Percentiles rank a stretch among this genome's conserved stretches.
Conservation (phyloP, 2,888 invertebrate species). For the Automeris io region DNA sequence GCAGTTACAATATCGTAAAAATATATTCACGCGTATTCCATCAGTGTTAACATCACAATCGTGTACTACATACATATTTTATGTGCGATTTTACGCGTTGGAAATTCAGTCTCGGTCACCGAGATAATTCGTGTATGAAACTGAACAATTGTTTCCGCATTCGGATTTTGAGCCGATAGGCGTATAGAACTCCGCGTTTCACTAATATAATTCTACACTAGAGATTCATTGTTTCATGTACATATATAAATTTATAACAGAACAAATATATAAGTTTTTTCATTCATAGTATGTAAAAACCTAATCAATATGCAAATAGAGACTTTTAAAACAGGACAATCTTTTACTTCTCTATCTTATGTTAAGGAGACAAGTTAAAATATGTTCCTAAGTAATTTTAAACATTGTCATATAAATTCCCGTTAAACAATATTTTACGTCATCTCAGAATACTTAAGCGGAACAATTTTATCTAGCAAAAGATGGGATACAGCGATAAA, state of each 20-base stretch:
- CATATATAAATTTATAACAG: slow-evolving; percentile 40
- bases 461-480: too few relatives aligned
- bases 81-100: slow-evolving; percentile 39
- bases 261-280: slow-evolving; percentile 33
- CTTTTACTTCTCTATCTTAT: too few relatives aligned
- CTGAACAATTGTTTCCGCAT: slow-evolving; percentile 45
- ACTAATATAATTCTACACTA: slow-evolving; percentile 19
- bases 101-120: slow-evolving; percentile 37
- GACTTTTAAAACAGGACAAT: too few relatives aligned
- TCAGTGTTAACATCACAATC: slow-evolving; percentile 21
- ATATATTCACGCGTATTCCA: slow-evolving; percentile 10
- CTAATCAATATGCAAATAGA: too few relatives aligned
- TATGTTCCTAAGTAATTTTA: too few relatives aligned
- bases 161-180: slow-evolving; percentile 38
- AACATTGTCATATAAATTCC: too few relatives aligned
- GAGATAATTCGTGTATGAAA: slow-evolving; percentile 48
- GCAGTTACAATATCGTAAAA: not conserved
- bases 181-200: slow-evolving; percentile 24
- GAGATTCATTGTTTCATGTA: slow-evolving; percentile 34
- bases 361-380: too few relatives aligned
- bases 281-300: too few relatives aligned
- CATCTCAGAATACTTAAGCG: too few relatives aligned
- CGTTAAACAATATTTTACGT: too few relatives aligned
- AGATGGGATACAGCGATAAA: too few relatives aligned
- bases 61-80: slow-evolving; percentile 32